Base-by-base conservation (phyloP, 2,797 vertebrate genomes). In the Fringilla coelebs region DNA sequence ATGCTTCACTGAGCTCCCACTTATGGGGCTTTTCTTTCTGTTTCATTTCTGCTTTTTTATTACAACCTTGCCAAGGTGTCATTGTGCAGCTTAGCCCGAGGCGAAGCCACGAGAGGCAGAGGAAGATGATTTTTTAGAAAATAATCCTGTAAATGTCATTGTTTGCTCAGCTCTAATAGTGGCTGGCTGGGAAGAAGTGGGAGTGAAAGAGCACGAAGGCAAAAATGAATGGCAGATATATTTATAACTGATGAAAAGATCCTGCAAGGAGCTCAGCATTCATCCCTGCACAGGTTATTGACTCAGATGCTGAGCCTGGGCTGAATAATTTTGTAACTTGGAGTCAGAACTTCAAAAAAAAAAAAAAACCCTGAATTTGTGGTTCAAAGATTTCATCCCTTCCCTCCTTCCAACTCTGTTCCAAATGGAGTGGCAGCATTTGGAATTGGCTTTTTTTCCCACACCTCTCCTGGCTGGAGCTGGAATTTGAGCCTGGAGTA, bases 211-310 rank as follows among this genome's bases (percentile, higher is more conserved):
- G 78, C 74, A 51, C 3, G 15, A 21, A 57, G 62, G 80, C 40
- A 21, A 49, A 51, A 77, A 43, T 68, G 93, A 96, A 19, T 89
- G 89, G 92, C 87, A 93, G 89, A 2, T 61, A 24, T 83, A 91
- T 89, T 96, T 90, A 93, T 90, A 96, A 68, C 49, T 34, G 11
- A 34, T 72, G 78, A 92, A 91, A 91, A 85, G 80, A 45, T 26
- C 38, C 75, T 63, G 63, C 1, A 16, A 72, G 72, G 68, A 85
- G 38, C 63, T 40, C 49, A 54, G 62, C 6, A 3, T 25, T 94
- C 72, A 20, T 31, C 66, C 63, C 71, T 89, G 63, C 71, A 54
- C 18, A 90, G 86, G 36, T 75, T 77, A 55, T 70, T 89, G 72
- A 80, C 58, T 94, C 94, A 77, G 31, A 49, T 55, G 25, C 81